Percentiles rank a stretch among this genome's conserved stretches.
These are phyloP conservation scores for Toxonevra muliebris DNA, from an alignment of 2,888 invertebrate species.

Conservation along the genomic window DNA sequence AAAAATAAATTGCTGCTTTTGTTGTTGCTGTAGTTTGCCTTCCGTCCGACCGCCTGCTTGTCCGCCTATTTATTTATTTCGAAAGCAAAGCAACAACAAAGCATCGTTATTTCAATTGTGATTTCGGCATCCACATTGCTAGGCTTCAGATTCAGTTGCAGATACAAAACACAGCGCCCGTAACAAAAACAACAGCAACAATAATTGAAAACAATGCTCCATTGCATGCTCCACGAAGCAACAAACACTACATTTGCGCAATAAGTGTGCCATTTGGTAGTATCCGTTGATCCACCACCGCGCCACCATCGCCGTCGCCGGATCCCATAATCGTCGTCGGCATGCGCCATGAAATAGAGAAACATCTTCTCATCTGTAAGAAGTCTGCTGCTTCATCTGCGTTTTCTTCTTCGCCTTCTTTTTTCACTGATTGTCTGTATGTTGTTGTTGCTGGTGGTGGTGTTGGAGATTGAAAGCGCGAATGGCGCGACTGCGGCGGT, in stretches of 20 bases:
- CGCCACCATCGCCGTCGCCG: slow-evolving; percentile 4
- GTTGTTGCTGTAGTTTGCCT: too few relatives aligned
- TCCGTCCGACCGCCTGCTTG: too few relatives aligned
- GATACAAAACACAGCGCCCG: too few relatives aligned
- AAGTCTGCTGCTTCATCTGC: too few relatives aligned
- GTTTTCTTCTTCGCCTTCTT: neutral
- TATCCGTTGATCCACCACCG: slow-evolving; percentile 22
- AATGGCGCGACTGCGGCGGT: neutral
- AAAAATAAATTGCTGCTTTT: too few relatives aligned
- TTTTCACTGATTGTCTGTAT: slow-evolving; percentile 5
- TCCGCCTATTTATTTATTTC: too few relatives aligned
- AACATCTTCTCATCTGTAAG: neutral
- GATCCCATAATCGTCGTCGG: slow-evolving; percentile 29
- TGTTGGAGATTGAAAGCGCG: neutral
- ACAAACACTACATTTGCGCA: slow-evolving; percentile 26
- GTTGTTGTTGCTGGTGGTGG: slow-evolving; percentile 32
- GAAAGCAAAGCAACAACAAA: too few relatives aligned
- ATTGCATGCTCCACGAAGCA: slow-evolving; percentile 18
- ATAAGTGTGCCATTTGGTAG: slow-evolving; percentile 36
- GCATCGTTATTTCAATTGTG: too few relatives aligned
- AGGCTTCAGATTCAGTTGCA: too few relatives aligned
- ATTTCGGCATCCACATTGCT: too few relatives aligned
- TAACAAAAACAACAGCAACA: neutral
- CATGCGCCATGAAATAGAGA: slow-evolving; percentile 34
- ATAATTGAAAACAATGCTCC: slow-evolving; percentile 27